Conservation (phyloP, 2,888 invertebrate genomes). For the Agrochola circellaris region DNA sequence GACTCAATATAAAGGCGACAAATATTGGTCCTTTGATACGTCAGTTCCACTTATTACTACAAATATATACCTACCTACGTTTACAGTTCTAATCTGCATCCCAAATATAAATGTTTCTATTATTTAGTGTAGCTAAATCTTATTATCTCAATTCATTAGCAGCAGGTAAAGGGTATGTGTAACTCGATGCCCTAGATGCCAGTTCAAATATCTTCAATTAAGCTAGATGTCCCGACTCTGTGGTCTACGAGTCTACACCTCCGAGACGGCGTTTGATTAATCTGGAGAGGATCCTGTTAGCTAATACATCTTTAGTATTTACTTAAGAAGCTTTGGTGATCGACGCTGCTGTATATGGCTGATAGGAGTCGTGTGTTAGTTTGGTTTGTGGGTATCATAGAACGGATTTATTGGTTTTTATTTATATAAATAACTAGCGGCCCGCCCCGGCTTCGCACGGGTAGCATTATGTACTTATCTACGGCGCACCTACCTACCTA, state of each 20-base stretch:
- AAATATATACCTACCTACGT: background rate
- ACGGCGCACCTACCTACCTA: no score
- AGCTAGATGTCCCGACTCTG: constrained; percentile 17
- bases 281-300: constrained; percentile 38
- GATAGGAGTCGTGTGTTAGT: background rate
- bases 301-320: constrained; percentile 36
- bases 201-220: constrained; percentile 50
- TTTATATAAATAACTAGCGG: background rate
- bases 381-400: background rate
- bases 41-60: background rate
- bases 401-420: background rate
- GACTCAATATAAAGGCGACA: background rate
- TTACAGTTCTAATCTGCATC: background rate
- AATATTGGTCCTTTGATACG: background rate
- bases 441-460: no score
- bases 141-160: constrained; percentile 20
- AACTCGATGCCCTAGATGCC: constrained; percentile 11
- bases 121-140: constrained; percentile 2
- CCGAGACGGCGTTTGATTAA: constrained; percentile 43
- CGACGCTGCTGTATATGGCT: background rate
- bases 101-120: background rate
- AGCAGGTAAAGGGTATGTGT: constrained; percentile 20
- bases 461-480: no score
- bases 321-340: constrained; percentile 34
- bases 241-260: constrained; percentile 36